Base-by-base conservation (phyloP, 2,113 vertebrate species). In the Noturus placidus region DNA sequence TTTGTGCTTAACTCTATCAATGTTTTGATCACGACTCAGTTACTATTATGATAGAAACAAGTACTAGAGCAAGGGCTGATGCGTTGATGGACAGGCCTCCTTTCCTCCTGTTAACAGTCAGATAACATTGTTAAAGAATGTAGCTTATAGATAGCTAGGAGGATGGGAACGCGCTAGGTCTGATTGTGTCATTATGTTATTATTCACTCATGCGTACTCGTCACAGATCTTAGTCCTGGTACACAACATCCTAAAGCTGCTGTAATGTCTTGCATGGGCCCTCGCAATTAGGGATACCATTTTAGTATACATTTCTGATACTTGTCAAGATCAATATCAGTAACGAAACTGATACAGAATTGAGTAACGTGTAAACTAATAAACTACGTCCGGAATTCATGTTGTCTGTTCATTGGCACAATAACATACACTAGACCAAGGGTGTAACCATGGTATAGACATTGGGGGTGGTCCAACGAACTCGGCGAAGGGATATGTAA, bases 1-100 rank as follows among this genome's bases (percentile, higher is more conserved):
- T 92, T 91, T 89, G 92, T 92, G 89, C 83, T 84, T 87, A 79
- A 46, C 80, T 86, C 90, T 88, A 90, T 92, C 92, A 93, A 94
- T 95, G 94, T 95, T 95, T 93, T 95, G 93, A 94, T 94, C 93
- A 91, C 93, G 92, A 92, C 91, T 87, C 87, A 35, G 93, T 94
- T 93, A 94, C 94, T 95, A 91, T 94, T 94, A 93, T 93, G 91
- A 92, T 91, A 91, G 93, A 94, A 93, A 93, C 91, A 91, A 91
- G 91, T 88, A 90, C 93, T 92, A 91, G 91, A 91, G 82, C 85
- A 86, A 91, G 88, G 90, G 92, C 91, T 91, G 92, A 90, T 38
- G 87, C 89, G 92, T 86, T 94, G 94, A 94, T 80, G 90, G 94
- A 95, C 82, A 89, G 91, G 91, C 91, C 82, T 93, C 93, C 92